Base-by-base conservation (phyloP, 1,140 invertebrate species). In the Wiebesia pumilae region DNA sequence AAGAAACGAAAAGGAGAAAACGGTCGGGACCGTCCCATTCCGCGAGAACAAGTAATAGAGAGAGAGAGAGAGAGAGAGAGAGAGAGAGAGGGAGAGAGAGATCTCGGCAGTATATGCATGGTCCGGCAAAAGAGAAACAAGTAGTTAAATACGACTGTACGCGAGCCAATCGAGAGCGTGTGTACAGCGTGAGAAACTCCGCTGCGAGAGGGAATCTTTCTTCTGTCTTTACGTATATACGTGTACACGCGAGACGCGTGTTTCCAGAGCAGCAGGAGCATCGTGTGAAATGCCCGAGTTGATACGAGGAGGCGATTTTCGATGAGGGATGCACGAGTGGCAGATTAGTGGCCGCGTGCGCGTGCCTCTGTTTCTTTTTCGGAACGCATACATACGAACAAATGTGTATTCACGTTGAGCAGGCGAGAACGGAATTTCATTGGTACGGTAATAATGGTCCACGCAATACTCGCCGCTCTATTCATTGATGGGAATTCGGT, bases 81-180 rank as follows among this genome's bases (percentile, higher is more conserved):
- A 10, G 24, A 10, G 58, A 16, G 43, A 21, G 35, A 6, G 2
- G 1, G 73, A n/a, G 27, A 24, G 10, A 27, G 35, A 10, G 24
- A 10, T 16, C 51, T 14, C 16, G 30, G 30, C 3, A 24, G 30
- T 71, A 51, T 71, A 67, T 83, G 85, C 85, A 73, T 83, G 81
- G 80, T 24, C 73, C 58, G 43, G 69, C 85, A 83, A 86, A 86
- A 83, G 85, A 86, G 85, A 86, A 86, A 90, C 89, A 90, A 89
- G 89, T 89, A 89, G 89, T 90, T 89, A 90, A 90, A 88, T 75
- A 81, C 81, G 88, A 73, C 79, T 87, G 86, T 87, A 86, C 87
- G 84, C 85, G 38, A 83, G 87, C 80, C 51, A 62, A 80, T 73
- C 84, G 7, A 24, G 43, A 51, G 81, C 65, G 62, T 33, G 62